A percentile compares a stretch with the other conserved stretches of the same genome.
These are phyloP conservation scores for Noctua comes DNA, from an alignment of 2,888 invertebrate genomes.

Conservation along the genomic window DNA sequence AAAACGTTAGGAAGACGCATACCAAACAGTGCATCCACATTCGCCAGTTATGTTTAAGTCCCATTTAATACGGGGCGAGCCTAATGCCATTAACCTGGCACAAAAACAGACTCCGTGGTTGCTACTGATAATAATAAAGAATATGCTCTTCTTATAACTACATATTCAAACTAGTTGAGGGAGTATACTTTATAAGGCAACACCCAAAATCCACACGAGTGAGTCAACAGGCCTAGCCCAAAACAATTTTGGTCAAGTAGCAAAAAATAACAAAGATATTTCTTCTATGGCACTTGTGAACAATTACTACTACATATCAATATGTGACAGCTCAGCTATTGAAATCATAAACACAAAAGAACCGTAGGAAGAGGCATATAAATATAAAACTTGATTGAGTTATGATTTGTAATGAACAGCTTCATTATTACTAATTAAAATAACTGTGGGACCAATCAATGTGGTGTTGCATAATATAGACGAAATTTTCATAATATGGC, in stretches of 20 bases:
- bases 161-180: conserved; percentile 16
- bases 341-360: conserved; percentile 42
- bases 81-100: neutral
- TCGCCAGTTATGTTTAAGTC: neutral
- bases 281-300: conserved; percentile 36
- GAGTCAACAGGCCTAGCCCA: conserved; percentile 35
- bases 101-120: neutral
- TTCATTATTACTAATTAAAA: conserved; percentile 58
- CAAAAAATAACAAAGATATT: conserved; percentile 41
- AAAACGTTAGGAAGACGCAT: neutral
- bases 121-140: neutral
- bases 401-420: conserved; percentile 50
- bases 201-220: conserved; percentile 3
- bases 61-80: neutral
- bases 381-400: conserved; percentile 45
- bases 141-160: neutral
- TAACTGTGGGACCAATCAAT: conserved; percentile 47
- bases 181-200: conserved; percentile 18
- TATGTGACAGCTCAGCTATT: conserved; percentile 37
- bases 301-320: conserved; percentile 49
- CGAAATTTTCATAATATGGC: neutral
- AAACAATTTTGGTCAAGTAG: conserved; percentile 42
- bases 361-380: conserved; percentile 33
- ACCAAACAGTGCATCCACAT: neutral
- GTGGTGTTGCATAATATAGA: conserved; percentile 20